Percentiles rank a stretch among this genome's conserved stretches.
Evolutionary conservation across 2,888 invertebrate species (phyloP).

Genomic region (Himalopsyche anomala): DNA sequence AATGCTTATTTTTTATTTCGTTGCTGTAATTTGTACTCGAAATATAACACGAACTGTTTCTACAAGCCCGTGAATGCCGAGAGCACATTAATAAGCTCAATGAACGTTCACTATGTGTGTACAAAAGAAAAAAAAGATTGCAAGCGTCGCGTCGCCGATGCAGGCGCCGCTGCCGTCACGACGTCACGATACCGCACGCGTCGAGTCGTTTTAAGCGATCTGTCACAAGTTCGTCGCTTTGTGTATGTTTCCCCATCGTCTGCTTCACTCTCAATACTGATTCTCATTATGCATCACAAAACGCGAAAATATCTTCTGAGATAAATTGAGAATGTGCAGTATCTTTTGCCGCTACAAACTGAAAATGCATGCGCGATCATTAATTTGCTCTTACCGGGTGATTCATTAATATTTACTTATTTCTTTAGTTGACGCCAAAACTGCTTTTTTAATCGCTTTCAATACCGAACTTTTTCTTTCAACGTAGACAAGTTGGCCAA

Average conservation of each 20-base stretch:
- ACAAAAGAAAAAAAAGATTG: background rate
- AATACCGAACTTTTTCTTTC: no score
- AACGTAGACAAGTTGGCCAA: no score
- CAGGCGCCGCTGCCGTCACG: slow-evolving; percentile 2
- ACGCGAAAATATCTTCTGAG: background rate
- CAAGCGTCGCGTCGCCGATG: background rate
- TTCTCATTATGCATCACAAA: background rate
- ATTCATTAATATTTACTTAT: no score
- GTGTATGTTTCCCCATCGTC: background rate
- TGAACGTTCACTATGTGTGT: background rate
- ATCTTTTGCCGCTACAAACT: background rate
- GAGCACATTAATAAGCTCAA: background rate
- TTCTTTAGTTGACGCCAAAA: no score
- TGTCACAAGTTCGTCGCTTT: background rate
- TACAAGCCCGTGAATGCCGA: background rate
- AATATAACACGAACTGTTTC: background rate
- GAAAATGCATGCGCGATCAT: background rate
- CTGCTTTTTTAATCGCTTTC: no score
- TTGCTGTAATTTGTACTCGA: slow-evolving; percentile 2
- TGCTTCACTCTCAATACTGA: background rate
- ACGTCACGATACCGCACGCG: background rate
- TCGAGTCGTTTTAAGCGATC: background rate
- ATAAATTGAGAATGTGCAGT: background rate
- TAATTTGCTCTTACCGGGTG: no score
- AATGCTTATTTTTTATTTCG: no score